phyloP scores from a whole-genome alignment of 1,140 invertebrate species.

The Leguminivora glycinivorella region DNA sequence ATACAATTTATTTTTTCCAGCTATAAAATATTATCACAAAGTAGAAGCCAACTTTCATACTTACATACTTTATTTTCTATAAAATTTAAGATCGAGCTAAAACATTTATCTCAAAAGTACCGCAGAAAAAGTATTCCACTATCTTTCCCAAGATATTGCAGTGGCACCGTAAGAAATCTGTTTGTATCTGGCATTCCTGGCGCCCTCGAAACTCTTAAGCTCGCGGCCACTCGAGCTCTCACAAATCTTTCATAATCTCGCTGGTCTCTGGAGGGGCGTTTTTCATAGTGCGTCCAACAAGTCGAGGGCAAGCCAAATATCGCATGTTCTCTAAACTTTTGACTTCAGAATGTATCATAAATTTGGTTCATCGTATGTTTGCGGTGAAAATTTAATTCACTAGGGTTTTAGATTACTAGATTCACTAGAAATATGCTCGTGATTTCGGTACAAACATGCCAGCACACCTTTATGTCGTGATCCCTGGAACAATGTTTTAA shows the following conservation, averaged over 20 bases:
- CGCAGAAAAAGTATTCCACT: slow-evolving; percentile 21
- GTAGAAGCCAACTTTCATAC: background rate
- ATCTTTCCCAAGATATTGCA: slow-evolving; percentile 46
- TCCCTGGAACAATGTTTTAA: slow-evolving; percentile 52
- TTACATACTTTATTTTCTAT: background rate
- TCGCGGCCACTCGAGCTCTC: slow-evolving; percentile 63
- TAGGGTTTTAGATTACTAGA: background rate
- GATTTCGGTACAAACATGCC: background rate
- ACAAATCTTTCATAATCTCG: slow-evolving; percentile 80
- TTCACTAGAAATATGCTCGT: background rate
- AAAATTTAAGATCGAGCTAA: background rate
- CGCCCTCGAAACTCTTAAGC: slow-evolving; percentile 77
- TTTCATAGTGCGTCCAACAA: slow-evolving; percentile 60
- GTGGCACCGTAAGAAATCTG: slow-evolving; percentile 62
- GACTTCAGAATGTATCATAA: slow-evolving; percentile 20
- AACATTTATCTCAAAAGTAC: slow-evolving; percentile 10
- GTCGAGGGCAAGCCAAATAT: slow-evolving; percentile 38
- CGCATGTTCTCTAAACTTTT: slow-evolving; percentile 42
- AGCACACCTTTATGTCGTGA: slow-evolving; percentile 37
- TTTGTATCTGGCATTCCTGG: slow-evolving; percentile 75
- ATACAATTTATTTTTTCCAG: too few relatives aligned
- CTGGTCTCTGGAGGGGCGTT: slow-evolving; percentile 61
- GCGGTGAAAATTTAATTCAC: slow-evolving; percentile 9
- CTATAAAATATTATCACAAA: too few relatives aligned
- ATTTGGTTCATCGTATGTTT: slow-evolving; percentile 9